Conservation (phyloP, 2,888 invertebrate species). For the Cerastoderma edule region DNA sequence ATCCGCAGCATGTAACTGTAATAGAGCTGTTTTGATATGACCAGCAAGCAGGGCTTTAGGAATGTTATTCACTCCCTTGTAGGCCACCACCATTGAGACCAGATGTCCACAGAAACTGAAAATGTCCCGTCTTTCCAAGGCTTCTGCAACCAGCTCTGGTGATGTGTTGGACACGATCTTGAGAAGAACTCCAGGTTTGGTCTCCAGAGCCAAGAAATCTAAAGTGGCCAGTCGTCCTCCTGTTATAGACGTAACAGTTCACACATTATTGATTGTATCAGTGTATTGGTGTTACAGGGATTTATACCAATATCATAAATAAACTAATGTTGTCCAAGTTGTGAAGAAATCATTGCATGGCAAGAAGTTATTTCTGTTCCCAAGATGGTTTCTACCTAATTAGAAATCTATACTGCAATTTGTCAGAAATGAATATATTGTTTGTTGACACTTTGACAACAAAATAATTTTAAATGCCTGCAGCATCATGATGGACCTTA, state of each 20-base stretch:
- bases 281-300: too few relatives aligned
- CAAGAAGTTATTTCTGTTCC: too few relatives aligned
- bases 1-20: constrained; percentile 69
- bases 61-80: constrained; percentile 76
- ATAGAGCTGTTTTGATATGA: constrained; percentile 76
- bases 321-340: too few relatives aligned
- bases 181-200: constrained; percentile 74
- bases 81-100: constrained; percentile 78
- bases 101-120: constrained; percentile 76
- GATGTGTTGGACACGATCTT: constrained; percentile 76
- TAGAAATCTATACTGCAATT: too few relatives aligned
- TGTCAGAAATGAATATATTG: too few relatives aligned
- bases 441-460: too few relatives aligned
- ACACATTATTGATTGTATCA: too few relatives aligned
- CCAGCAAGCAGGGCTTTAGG: constrained; percentile 79
- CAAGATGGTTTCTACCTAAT: too few relatives aligned
- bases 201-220: constrained; percentile 79
- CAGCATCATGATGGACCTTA: too few relatives aligned
- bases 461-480: too few relatives aligned
- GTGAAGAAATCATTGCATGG: too few relatives aligned
- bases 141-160: constrained; percentile 69
- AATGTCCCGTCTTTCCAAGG: constrained; percentile 66
- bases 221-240: constrained; percentile 74
- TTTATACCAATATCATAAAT: too few relatives aligned
- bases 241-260: constrained; percentile 31